Percentiles rank a stretch among this genome's conserved stretches.
phyloP scores from a whole-genome alignment of 2,113 vertebrate species.

The Oreamnos americanus region DNA sequence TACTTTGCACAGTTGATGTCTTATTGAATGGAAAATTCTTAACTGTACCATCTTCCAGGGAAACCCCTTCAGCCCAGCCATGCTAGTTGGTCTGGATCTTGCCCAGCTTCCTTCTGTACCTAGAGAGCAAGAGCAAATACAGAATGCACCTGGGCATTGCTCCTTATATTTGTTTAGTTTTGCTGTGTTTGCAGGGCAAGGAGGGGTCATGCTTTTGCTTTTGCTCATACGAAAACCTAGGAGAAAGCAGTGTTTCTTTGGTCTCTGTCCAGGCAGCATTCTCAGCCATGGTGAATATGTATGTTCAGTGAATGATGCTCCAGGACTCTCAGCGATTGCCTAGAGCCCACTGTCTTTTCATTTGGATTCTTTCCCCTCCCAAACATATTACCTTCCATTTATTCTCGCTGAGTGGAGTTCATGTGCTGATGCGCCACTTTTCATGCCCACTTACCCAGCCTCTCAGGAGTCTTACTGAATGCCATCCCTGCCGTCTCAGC shows the following conservation, averaged over 20 bases:
- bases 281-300: neutral
- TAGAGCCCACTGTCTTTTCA: neutral
- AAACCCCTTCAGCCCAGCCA: neutral
- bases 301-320: neutral
- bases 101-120: neutral
- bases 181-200: neutral
- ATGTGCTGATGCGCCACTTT: neutral
- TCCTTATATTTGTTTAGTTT: neutral
- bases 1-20: neutral
- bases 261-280: neutral
- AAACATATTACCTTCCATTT: conserved; percentile 9
- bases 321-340: neutral
- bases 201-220: neutral
- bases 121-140: neutral
- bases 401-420: neutral
- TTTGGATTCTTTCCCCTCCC: neutral
- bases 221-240: neutral
- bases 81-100: neutral
- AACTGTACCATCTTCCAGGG: neutral
- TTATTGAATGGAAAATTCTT: neutral
- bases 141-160: neutral
- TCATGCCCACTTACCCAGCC: conserved; percentile 8
- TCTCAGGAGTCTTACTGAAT: neutral
- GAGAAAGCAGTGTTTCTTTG: neutral
- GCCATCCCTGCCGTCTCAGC: neutral